Conservation (phyloP, 2,797 vertebrate species). For the Loris lydekkerianus region DNA sequence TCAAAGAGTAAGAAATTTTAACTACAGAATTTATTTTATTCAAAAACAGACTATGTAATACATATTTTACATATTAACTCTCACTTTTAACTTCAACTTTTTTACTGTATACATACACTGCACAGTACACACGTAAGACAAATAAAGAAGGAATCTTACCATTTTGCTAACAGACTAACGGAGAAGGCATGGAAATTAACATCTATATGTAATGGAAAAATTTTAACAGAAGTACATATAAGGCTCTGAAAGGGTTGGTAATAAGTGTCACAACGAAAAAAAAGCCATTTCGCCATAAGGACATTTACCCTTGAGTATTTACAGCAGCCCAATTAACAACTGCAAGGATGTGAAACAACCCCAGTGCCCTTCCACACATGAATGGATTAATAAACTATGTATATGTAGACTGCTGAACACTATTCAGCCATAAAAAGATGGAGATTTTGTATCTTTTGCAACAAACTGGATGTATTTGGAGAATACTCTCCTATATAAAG, state of each 20-base stretch:
- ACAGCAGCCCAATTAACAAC: no score
- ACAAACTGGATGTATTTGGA: no score
- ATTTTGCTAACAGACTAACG: neutral
- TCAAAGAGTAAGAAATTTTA: slow-evolving; percentile 11
- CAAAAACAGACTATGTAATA: neutral
- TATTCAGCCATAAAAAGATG: no score
- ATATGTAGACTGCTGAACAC: no score
- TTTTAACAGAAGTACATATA: neutral
- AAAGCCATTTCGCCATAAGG: no score
- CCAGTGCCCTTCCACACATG: no score
- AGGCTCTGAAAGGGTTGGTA: neutral
- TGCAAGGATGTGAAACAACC: no score
- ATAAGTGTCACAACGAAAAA: no score
- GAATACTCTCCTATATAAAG: no score
- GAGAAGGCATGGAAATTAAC: neutral
- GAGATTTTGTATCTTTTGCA: no score
- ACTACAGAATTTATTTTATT: slow-evolving; percentile 44
- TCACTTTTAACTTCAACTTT: slow-evolving; percentile 33
- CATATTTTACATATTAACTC: slow-evolving; percentile 6
- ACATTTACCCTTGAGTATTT: no score
- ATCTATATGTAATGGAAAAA: neutral
- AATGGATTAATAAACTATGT: no score
- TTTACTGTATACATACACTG: neutral
- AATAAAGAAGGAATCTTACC: neutral
- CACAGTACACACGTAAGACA: neutral